Evolutionary conservation across 1,140 invertebrate genomes (phyloP).

Genomic region (Arctopsyche grandis): DNA sequence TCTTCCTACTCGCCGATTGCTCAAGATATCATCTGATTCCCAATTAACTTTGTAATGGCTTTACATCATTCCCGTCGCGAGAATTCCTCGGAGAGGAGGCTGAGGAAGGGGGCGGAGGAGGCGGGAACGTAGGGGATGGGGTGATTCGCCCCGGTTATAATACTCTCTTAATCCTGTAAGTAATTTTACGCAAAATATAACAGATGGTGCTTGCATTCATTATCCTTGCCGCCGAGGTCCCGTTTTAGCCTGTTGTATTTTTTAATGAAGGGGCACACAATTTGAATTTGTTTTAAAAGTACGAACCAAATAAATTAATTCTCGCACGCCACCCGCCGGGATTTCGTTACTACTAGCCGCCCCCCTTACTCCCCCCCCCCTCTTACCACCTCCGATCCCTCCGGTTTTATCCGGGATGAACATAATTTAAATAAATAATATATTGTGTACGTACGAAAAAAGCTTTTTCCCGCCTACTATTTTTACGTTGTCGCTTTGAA

Average conservation of each 20-base stretch:
- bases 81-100: not conserved
- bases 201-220: constrained; percentile 50
- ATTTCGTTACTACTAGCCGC: not conserved
- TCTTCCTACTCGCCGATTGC: not conserved
- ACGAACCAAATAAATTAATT: constrained; percentile 39
- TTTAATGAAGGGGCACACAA: constrained; percentile 37
- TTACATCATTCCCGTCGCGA: constrained; percentile 37
- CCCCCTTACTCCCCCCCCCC: not conserved
- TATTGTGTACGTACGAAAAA: not conserved
- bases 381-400: too few relatives aligned
- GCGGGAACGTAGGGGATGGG: too few relatives aligned
- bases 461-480: constrained; percentile 2
- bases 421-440: constrained; percentile 16
- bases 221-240: constrained; percentile 27
- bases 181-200: constrained; percentile 49
- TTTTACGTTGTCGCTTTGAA: not conserved
- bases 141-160: constrained; percentile 24
- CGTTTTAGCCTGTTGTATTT: constrained; percentile 10
- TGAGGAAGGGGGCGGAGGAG: too few relatives aligned
- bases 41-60: constrained; percentile 35
- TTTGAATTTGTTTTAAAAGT: constrained; percentile 36
- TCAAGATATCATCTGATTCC: constrained; percentile 15
- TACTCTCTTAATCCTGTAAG: constrained; percentile 45
- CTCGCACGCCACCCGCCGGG: not conserved
- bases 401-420: constrained; percentile 12